Evolutionary conservation across 1,140 invertebrate species (phyloP), one percentile per base, ranked within the genome.

Genomic region (Nasonia vitripennis): DNA sequence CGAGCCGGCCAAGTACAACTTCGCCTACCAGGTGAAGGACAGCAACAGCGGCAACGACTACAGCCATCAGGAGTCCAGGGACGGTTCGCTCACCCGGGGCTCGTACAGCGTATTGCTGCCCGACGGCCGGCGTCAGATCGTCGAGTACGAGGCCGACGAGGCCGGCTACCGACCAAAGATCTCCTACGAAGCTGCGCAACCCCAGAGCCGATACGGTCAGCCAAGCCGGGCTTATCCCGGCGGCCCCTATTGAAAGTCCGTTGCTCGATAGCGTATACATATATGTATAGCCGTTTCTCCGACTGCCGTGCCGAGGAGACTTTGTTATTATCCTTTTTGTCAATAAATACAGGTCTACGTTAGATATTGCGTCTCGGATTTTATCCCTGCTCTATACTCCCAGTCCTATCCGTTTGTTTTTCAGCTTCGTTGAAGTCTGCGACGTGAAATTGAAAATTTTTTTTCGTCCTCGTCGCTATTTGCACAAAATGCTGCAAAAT

Each of bases 21-120:
- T 96, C 93, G 94, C 96, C 89, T 96, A 96, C 89, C 94, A 95
- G 88, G 96, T 96, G 31, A 95, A 96, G 90, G 96, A 96, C 87
- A 94, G 95, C 62, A 95, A 94, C 12, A 95, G 94, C 14, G 96
- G 95, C 83, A 96, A 96, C 83, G 95, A 96, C 88, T 96, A 96
- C 87, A 95, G 95, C 0, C 96, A 97, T 91, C 94, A 95, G 90
- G 96, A 96, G 90, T 93, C 94, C 1, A 94, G 96, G 45, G 94
- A 96, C 88, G 96, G 95, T 68, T 95, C 96, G 88, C 93, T 94
- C n/a, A 95, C 95, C 68, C 94, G 95, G 81, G 96, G 96, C 77
- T 93, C 95, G 78, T 97, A 96, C 91, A 96, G 95, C 89, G 96
- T 97, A 0, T 92, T 96, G 5, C 92, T 97, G 73, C 96, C 93